phyloP scores from a whole-genome alignment of 1,140 invertebrate species.

The Pseudomyrmex sp. region DNA sequence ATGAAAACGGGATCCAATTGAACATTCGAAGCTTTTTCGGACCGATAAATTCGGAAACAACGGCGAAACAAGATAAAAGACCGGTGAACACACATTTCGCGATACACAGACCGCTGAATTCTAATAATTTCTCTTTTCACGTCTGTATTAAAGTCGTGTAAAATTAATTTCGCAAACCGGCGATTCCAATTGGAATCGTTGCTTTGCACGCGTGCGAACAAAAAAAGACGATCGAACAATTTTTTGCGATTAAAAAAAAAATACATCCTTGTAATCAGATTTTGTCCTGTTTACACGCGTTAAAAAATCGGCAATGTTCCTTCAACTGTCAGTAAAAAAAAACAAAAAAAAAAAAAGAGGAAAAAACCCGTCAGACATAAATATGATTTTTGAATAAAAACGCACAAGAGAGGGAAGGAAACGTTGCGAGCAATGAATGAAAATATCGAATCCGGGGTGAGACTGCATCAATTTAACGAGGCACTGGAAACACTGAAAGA shows the following conservation, averaged over 20 bases:
- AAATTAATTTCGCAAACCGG: neutral
- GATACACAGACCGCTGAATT: neutral
- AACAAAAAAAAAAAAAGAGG: too few relatives aligned
- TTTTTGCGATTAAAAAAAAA: too few relatives aligned
- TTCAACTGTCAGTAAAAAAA: neutral
- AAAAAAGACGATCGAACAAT: too few relatives aligned
- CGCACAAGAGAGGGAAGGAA: neutral
- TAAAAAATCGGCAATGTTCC: neutral
- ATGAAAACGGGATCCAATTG: conserved; percentile 18
- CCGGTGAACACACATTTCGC: neutral
- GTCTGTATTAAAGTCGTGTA: neutral
- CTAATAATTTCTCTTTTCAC: neutral
- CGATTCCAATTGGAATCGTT: neutral
- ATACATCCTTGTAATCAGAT: neutral
- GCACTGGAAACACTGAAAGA: conserved; percentile 22
- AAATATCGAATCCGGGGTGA: conserved; percentile 40
- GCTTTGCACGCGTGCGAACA: neutral
- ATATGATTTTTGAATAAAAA: neutral
- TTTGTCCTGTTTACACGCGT: neutral
- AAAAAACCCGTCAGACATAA: neutral
- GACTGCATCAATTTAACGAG: conserved; percentile 20
- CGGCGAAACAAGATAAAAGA: conserved; percentile 18
- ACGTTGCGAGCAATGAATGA: neutral
- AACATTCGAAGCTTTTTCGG: neutral
- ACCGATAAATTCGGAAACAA: conserved; percentile 2